Evolutionary conservation across 1,140 invertebrate genomes (phyloP).

Genomic region (Drosophila nigromelanica): DNA sequence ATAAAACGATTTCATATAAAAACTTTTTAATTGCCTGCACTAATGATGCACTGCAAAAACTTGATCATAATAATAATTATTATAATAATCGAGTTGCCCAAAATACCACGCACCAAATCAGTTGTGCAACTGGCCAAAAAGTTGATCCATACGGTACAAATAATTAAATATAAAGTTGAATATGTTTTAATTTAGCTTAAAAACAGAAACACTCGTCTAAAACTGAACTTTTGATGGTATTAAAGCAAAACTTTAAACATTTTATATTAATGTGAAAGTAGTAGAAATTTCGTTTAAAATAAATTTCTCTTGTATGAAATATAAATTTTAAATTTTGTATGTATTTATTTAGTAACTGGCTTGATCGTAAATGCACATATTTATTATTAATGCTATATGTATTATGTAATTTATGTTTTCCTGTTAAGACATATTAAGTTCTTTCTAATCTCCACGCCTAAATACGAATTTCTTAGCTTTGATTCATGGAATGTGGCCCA

Average conservation of each 20-base stretch:
- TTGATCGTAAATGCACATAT: background rate
- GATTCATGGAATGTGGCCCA: constrained; percentile 30
- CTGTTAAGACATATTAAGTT: background rate
- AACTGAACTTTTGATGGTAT: background rate
- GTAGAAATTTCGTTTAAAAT: too few species aligned
- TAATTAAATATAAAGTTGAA: constrained; percentile 3
- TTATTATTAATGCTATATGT: background rate
- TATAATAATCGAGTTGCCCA: constrained; percentile 62
- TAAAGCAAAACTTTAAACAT: too few species aligned
- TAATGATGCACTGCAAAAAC: constrained; percentile 81
- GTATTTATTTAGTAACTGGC: too few species aligned
- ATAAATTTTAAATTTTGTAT: background rate
- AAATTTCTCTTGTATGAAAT: too few species aligned
- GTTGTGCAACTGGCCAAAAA: constrained; percentile 28
- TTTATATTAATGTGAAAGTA: too few species aligned
- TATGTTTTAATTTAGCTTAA: background rate
- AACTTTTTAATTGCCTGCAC: constrained; percentile 82
- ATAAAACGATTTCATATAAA: constrained; percentile 79
- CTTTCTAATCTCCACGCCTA: background rate
- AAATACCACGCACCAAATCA: constrained; percentile 45
- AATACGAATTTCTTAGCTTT: background rate
- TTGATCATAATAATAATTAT: constrained; percentile 59
- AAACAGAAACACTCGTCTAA: background rate
- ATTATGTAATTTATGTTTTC: background rate
- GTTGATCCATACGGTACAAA: background rate